Conservation (phyloP, 2,113 vertebrate species). For the Rhinogobius similis region DNA sequence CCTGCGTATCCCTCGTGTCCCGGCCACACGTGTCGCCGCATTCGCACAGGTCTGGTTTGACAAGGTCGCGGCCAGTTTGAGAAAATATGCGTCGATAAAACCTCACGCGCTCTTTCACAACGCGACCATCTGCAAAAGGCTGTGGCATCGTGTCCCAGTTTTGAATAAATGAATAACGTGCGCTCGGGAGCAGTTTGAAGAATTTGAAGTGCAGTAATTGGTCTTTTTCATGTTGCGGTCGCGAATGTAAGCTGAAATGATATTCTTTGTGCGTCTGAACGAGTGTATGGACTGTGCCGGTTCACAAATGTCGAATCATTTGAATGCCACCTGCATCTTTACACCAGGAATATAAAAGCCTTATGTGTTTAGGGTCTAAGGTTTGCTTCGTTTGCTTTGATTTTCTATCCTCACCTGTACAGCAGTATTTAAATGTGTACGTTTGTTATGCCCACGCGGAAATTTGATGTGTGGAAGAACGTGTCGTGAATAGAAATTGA, state of each 20-base stretch:
- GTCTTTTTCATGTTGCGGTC: neutral
- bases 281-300: neutral
- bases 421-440: no score
- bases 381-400: neutral
- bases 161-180: neutral
- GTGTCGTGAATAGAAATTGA: neutral
- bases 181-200: neutral
- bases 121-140: neutral
- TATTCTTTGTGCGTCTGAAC: neutral
- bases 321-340: neutral
- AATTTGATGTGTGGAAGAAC: neutral
- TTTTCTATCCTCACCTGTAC: neutral
- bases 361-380: neutral
- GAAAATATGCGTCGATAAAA: neutral
- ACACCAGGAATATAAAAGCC: neutral
- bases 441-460: no score
- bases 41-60: no score
- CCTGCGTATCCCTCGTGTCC: neutral
- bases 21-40: slow-evolving; percentile 1
- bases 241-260: neutral
- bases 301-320: neutral
- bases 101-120: neutral
- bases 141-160: neutral
- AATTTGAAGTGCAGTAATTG: slow-evolving; percentile 1
- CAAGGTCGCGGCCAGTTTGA: neutral